Base-by-base conservation (phyloP, 2,113 vertebrate genomes). In the Bombycilla garrulus region DNA sequence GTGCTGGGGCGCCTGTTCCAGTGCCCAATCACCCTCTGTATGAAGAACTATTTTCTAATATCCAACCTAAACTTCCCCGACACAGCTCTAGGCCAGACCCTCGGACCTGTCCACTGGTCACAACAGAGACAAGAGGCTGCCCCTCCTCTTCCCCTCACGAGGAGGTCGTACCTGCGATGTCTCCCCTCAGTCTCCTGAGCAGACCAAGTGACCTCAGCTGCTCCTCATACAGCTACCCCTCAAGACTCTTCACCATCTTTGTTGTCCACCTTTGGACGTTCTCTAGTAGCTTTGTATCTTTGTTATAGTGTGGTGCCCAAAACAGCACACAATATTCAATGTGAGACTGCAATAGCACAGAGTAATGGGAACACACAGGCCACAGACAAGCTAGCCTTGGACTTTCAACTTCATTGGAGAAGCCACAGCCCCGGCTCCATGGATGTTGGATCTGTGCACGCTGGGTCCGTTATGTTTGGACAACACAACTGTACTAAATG, bases 381-480 rank as follows among this genome's bases (percentile, higher is more conserved):
- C 18, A 48, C 31, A 38, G 21, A 25, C 10, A 29, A 21, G 44
- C 19, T 48, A 69, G 13, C 47, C 23, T 15, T 10, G 18, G 14
- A 38, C 35, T 60, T 40, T 22, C 8, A 48, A 25, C 23, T 31
- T 61, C 18, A 20, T 4, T 13, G 4, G 14, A 50, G 36, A 44
- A 36, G 44, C 5, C 72, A 31, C 10, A 50, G 26, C 38, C 38
- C 38, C 38, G 38, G 38, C 24, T 65, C 11, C 6, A 5, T 1
- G 4, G 2, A 1, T 0, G 2, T 4, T 14, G 28, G 6, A 23
- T 7, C 15, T 8, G 1, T 10, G 35, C 20, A 40, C 0, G 0
- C 6, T 12, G 28, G 7, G 21, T 11, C 14, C 0, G 0, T 11
- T 31, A 58, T 2, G 1, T 8, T 12, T 5, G 10, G 5, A 3